Percentiles rank a stretch among this genome's conserved stretches.
These are phyloP conservation scores for Drosophila sordidula DNA, from an alignment of 2,888 invertebrate species.

Conservation along the genomic window DNA sequence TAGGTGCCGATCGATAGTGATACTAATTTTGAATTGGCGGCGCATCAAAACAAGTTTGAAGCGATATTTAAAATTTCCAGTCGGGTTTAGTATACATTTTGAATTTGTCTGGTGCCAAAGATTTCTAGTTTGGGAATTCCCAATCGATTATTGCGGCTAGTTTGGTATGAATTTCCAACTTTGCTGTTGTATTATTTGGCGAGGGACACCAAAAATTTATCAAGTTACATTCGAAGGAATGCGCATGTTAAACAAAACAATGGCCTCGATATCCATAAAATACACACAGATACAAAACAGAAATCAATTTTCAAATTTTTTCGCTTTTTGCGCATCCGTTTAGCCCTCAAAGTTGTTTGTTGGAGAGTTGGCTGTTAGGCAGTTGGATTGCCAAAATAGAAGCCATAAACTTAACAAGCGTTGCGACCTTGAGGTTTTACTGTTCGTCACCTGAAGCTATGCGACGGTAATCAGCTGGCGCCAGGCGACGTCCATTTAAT, in stretches of 20 bases:
- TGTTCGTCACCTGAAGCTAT: slow-evolving; percentile 76
- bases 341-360: slow-evolving; percentile 30
- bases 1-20: slow-evolving; percentile 34
- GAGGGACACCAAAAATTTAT: slow-evolving; percentile 42
- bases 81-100: slow-evolving; percentile 57
- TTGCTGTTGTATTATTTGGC: slow-evolving; percentile 29
- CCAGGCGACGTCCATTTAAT: slow-evolving; percentile 76
- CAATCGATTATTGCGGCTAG: slow-evolving; percentile 64
- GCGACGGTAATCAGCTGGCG: slow-evolving; percentile 78
- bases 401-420: slow-evolving; percentile 75
- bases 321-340: slow-evolving; percentile 49
- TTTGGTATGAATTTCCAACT: slow-evolving; percentile 35
- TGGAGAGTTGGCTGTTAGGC: slow-evolving; percentile 16
- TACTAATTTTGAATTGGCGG: slow-evolving; percentile 42
- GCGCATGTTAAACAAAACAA: slow-evolving; percentile 48
- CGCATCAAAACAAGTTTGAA: slow-evolving; percentile 69
- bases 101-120: slow-evolving; percentile 37
- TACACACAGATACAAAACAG: slow-evolving; percentile 19
- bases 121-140: slow-evolving; percentile 79
- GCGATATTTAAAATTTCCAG: slow-evolving; percentile 47
- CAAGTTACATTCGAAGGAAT: slow-evolving; percentile 67
- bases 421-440: slow-evolving; percentile 69
- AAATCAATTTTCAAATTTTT: slow-evolving; percentile 62
- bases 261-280: slow-evolving; percentile 56
- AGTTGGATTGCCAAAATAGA: slow-evolving; percentile 57